Evolutionary conservation across 2,797 vertebrate species (phyloP).

Genomic region (Malurus leucopterus): DNA sequence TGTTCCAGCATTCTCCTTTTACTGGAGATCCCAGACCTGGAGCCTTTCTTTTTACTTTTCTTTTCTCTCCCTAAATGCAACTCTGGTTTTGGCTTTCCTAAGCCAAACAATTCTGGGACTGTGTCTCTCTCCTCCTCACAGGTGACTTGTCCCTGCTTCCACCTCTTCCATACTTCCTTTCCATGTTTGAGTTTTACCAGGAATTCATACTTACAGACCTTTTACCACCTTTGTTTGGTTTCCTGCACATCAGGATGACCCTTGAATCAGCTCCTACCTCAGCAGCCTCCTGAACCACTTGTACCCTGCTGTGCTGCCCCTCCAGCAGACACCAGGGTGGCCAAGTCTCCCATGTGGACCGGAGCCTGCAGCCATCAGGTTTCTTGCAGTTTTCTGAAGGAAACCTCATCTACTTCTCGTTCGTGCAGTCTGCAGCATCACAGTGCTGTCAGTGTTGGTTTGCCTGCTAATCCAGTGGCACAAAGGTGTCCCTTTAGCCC

Average conservation of each 20-base stretch:
- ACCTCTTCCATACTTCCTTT: neutral
- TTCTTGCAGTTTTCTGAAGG: neutral
- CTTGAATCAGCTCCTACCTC: neutral
- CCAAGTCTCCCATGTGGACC: neutral
- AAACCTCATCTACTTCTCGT: neutral
- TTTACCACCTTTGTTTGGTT: neutral
- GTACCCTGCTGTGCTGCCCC: neutral
- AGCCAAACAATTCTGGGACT: neutral
- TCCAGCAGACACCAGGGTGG: neutral
- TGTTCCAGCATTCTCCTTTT: neutral
- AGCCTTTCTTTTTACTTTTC: neutral
- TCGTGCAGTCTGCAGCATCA: neutral
- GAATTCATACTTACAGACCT: neutral
- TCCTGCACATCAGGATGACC: neutral
- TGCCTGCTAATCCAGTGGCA: neutral
- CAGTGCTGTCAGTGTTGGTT: neutral
- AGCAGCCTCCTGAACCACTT: neutral
- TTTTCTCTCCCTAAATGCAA: neutral
- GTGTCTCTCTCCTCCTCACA: neutral
- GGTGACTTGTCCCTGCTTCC: neutral
- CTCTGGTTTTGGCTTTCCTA: neutral
- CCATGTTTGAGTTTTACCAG: neutral
- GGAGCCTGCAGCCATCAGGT: neutral
- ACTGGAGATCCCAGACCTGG: neutral
- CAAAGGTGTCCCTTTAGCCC: neutral